Evolutionary conservation across 2,888 invertebrate genomes (phyloP).

Genomic region (Timema cristinae): DNA sequence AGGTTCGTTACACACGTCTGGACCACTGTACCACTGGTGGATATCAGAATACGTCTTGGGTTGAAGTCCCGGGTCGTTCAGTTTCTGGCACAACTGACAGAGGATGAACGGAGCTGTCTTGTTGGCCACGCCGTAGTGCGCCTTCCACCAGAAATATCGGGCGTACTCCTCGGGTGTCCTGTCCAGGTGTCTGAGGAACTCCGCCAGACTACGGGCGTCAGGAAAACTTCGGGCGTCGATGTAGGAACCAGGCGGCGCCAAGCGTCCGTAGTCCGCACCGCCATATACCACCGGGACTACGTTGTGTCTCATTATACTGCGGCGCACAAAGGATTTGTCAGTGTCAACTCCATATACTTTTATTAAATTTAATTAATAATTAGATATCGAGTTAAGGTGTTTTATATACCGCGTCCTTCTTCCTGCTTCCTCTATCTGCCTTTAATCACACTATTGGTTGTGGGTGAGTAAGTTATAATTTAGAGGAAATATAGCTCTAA

Average conservation of each 20-base stretch:
- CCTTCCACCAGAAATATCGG: conserved; percentile 60
- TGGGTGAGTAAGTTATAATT: no score
- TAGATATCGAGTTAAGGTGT: no score
- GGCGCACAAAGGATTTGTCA: no score
- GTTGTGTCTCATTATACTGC: conserved; percentile 54
- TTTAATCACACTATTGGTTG: no score
- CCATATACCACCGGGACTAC: conserved; percentile 65
- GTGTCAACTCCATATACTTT: no score
- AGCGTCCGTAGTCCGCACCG: conserved; percentile 55
- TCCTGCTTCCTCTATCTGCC: no score
- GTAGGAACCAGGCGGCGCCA: conserved; percentile 58
- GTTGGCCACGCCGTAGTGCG: conserved; percentile 42
- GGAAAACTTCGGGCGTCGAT: conserved; percentile 62
- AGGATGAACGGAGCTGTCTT: not conserved
- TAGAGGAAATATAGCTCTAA: no score
- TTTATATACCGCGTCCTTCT: no score
- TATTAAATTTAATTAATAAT: no score
- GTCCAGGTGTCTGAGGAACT: conserved; percentile 52
- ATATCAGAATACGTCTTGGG: conserved; percentile 1
- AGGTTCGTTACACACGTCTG: not conserved
- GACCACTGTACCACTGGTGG: conserved; percentile 5
- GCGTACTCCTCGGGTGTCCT: conserved; percentile 54
- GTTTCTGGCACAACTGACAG: not conserved
- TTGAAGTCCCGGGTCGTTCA: not conserved
- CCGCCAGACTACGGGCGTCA: conserved; percentile 53